Percentiles rank a stretch among this genome's conserved stretches.
Conservation (phyloP, 1,140 invertebrate genomes). For the Ganaspis sp. region DNA sequence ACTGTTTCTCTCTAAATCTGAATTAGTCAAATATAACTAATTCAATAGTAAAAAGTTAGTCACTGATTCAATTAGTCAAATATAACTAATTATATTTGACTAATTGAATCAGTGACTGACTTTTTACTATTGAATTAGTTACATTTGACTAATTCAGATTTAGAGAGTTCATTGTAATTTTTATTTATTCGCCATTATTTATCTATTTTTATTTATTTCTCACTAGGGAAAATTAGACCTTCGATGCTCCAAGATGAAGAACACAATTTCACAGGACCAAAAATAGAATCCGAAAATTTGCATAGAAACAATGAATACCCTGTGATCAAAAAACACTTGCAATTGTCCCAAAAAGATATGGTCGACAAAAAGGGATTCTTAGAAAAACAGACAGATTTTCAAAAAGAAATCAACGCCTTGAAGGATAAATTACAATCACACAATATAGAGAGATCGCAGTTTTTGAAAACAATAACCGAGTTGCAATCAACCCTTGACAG, state of each 20-base stretch:
- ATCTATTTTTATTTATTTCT: too few relatives aligned
- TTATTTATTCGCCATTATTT: too few relatives aligned
- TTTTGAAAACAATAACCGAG: conserved; percentile 68
- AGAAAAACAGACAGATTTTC: conserved; percentile 64
- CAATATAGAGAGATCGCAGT: conserved; percentile 64
- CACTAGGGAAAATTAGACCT: background rate
- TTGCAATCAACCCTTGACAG: conserved; percentile 76
- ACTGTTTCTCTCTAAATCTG: too few relatives aligned
- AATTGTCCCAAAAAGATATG: conserved; percentile 42
- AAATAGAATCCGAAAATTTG: background rate
- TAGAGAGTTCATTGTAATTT: too few relatives aligned
- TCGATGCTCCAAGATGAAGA: background rate
- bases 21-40: too few relatives aligned
- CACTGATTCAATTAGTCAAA: too few relatives aligned
- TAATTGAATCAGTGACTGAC: too few relatives aligned
- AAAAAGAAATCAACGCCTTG: conserved; percentile 66
- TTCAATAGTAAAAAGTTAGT: too few relatives aligned
- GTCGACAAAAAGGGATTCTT: conserved; percentile 62
- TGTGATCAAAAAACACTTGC: background rate
- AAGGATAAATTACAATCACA: conserved; percentile 65
- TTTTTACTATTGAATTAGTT: too few relatives aligned
- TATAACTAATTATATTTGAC: too few relatives aligned
- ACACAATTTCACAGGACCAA: background rate
- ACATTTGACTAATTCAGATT: too few relatives aligned
- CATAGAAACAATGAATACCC: background rate